Base-by-base conservation (phyloP, 2,888 invertebrate genomes). In the Cabera pusaria region DNA sequence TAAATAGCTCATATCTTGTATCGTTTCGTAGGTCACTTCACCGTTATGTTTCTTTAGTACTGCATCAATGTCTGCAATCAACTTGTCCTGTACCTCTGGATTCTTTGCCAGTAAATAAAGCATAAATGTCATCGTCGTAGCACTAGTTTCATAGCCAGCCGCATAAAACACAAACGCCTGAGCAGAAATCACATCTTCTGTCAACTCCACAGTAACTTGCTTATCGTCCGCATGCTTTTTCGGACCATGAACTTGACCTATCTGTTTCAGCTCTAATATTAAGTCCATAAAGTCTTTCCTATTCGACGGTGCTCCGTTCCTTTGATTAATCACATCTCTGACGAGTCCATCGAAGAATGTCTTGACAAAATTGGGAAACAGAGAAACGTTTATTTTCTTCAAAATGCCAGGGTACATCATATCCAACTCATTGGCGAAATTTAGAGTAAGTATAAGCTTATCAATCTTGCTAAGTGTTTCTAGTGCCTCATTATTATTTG, bases 111-210 rank as follows among this genome's bases (percentile, higher is more conserved):
- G 43, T 39, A 77, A 61, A 38, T 80, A 76, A 1, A 79, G 43
- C 14, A 73, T 46, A 28, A 72, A 82, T 1, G 71, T 42, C 49
- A 85, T 63, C 0, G 79, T 74, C 0, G 79, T 74, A 0, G 87
- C 77, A 18, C 75, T 79, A 0, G 87, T 86, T 42, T 88, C 88
- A 41, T 78, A 89, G 0, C 89, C 89, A 3, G 74, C 90, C 1
- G 62, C 58, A 33, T 80, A 86, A 47, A 89, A 83, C 8, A 84
- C 59, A 45, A 82, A 77, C 2, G 75, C 74, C 50, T 88, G 84
- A 0, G 84, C 76, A 3, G 71, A 64, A 4, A 83, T 72, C 0
- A 77, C 26, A 3, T 52, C 58, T 0, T 80, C 69, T 2, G 70
- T 68, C 3, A 80, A 41, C 39, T 70, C 64, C 11, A 72, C 5